Conservation (phyloP, 2,888 invertebrate genomes). For the Lacanobia oleracea region DNA sequence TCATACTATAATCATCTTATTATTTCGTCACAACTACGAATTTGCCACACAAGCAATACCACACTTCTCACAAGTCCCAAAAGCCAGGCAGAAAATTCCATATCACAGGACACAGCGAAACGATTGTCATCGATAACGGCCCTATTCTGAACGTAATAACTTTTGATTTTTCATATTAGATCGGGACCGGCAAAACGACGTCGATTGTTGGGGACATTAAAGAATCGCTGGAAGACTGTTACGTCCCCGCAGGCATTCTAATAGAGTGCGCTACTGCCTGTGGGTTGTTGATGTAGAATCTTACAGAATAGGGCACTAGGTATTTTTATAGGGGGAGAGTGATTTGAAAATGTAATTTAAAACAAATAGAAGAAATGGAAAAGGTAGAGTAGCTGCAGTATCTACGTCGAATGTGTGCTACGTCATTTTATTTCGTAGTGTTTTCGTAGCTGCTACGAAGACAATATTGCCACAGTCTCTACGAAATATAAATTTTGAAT, state of each 20-base stretch:
- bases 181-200: slow-evolving; percentile 73
- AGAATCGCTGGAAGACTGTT: slow-evolving; percentile 82
- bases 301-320: slow-evolving; percentile 51
- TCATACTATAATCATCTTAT: neutral
- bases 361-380: slow-evolving; percentile 34
- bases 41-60: neutral
- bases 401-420: neutral
- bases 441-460: neutral
- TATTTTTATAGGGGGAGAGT: slow-evolving; percentile 28
- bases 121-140: slow-evolving; percentile 51
- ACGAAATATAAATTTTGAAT: neutral
- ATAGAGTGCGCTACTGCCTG: slow-evolving; percentile 77
- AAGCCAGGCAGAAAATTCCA: slow-evolving; percentile 8
- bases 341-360: slow-evolving; percentile 44
- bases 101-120: slow-evolving; percentile 24
- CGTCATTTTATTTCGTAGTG: neutral
- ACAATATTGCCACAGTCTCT: neutral
- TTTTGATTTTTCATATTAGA: slow-evolving; percentile 78
- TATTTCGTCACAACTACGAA: no score
- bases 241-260: slow-evolving; percentile 85
- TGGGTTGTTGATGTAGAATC: slow-evolving; percentile 62
- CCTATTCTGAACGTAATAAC: slow-evolving; percentile 70
- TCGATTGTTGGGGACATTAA: slow-evolving; percentile 79
- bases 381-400: neutral
- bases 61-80: neutral